Evolutionary conservation across 2,888 invertebrate genomes (phyloP), one percentile per base, ranked within the genome.

Genomic region (Tanaodytes sp.): DNA sequence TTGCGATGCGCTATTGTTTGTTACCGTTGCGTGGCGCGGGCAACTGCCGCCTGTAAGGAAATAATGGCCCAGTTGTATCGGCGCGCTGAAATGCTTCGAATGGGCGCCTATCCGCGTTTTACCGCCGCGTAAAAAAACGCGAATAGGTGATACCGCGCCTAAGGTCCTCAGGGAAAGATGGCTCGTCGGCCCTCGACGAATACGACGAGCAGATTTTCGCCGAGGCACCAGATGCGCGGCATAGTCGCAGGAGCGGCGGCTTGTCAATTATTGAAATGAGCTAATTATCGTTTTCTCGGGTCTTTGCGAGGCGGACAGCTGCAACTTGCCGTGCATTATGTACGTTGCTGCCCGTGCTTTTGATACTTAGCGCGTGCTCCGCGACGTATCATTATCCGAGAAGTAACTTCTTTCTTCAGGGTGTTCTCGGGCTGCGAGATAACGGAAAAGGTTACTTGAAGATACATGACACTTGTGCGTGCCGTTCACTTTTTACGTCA

Each of bases 231-330:
- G 82, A 82, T 82, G 82, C 77, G 80, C 78, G 79, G 77, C 75
- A n/a, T n/a, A n/a, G n/a, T 73, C 64, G 64, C 64, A 71, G 73
- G 71, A 51, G 67, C 64, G 63, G 65, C 55, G 71, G 78, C 74
- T 80, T 82, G 81, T 84, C 83, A 83, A 84, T 84, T 84, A 84
- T 84, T 84, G 81, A 83, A 84, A 84, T 83, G 80, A 84, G 83
- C 83, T 82, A 83, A 84, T 84, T 83, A 83, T 84, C 80, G 80
- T 82, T 80, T 80, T 77, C 80, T 80, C 76, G 70, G 43, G 58
- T 75, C 69, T 19, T 42, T 43, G 59, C 57, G 58, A 73, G 75
- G 66, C 72, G 71, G 75, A 79, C 82, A 82, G 81, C 79, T 82
- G 82, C 77, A 69, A 65, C 73, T 77, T 75, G 64, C 58, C 48